These are phyloP conservation scores for Enoplosus armatus DNA, from an alignment of 2,797 vertebrate genomes.

Conservation along the genomic window DNA sequence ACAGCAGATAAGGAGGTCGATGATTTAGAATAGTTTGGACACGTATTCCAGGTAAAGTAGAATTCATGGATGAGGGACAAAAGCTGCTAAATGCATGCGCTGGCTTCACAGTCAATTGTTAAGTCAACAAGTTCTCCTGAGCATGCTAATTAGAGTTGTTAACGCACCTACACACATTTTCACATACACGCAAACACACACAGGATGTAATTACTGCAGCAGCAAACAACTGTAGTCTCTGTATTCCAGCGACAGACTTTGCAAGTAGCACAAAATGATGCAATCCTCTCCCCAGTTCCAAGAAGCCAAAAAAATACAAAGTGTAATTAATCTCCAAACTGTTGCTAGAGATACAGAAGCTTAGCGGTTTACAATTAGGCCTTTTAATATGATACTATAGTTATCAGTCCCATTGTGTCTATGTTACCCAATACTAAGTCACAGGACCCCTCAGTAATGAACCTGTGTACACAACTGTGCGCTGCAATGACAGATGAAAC, in stretches of 20 bases:
- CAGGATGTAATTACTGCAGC: conserved; percentile 68
- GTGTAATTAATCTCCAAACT: conserved; percentile 56
- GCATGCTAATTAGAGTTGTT: conserved; percentile 67
- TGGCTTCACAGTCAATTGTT: conserved; percentile 59
- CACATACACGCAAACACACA: conserved; percentile 46
- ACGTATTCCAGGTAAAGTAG: conserved; percentile 20
- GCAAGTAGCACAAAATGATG: conserved; percentile 54
- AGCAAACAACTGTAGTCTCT: conserved; percentile 38
- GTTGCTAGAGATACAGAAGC: conserved; percentile 53
- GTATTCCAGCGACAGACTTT: conserved; percentile 43
- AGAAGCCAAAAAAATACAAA: conserved; percentile 48
- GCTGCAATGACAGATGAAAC: conserved; percentile 56
- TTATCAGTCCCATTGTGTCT: conserved; percentile 63
- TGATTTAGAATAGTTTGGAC: conserved; percentile 34
- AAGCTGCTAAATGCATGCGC: conserved; percentile 38
- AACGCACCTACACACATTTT: conserved; percentile 46
- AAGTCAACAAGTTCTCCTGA: conserved; percentile 67
- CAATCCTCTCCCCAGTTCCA: conserved; percentile 37
- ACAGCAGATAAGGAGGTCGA: conserved; percentile 46
- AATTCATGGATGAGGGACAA: conserved; percentile 32
- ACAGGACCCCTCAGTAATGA: conserved; percentile 61
- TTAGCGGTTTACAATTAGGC: conserved; percentile 47
- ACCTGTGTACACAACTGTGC: conserved; percentile 44
- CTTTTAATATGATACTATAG: conserved; percentile 60
- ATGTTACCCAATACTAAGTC: conserved; percentile 69